Percentiles rank a stretch among this genome's conserved stretches.
These are phyloP conservation scores for Sinocyclocheilus anshuiensis DNA, from an alignment of 2,113 vertebrate species.

Conservation along the genomic window DNA sequence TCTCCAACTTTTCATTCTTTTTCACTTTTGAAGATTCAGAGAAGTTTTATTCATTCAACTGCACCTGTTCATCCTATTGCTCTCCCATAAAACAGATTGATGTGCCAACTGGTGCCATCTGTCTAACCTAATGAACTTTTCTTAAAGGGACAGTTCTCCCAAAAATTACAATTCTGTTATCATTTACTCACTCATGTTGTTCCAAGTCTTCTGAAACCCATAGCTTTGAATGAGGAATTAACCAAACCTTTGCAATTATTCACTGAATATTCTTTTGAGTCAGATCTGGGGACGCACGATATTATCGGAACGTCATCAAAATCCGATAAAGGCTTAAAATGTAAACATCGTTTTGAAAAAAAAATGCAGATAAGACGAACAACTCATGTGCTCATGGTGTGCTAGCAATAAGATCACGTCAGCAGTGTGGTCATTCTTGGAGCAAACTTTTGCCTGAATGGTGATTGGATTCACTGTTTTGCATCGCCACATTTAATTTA, in stretches of 20 bases:
- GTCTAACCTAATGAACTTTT: constrained; percentile 46
- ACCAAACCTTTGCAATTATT: not conserved
- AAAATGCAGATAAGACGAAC: too few species aligned
- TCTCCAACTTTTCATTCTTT: constrained; percentile 50
- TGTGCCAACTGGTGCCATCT: constrained; percentile 39
- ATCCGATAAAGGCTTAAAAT: too few species aligned
- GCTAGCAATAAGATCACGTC: too few species aligned
- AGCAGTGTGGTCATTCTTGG: too few species aligned
- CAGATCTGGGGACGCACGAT: too few species aligned
- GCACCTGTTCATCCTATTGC: constrained; percentile 23
- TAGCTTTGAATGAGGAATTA: not conserved
- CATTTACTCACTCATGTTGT: not conserved
- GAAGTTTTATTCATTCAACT: constrained; percentile 44
- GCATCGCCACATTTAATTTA: too few species aligned
- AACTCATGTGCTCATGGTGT: too few species aligned
- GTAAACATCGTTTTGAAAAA: too few species aligned
- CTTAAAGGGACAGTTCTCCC: not conserved
- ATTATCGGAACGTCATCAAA: too few species aligned
- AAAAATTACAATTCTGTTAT: not conserved
- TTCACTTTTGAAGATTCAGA: constrained; percentile 64
- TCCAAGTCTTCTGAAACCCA: not conserved
- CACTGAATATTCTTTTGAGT: too few species aligned
- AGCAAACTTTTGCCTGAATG: too few species aligned
- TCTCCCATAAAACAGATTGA: constrained; percentile 40
- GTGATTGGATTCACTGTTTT: too few species aligned